Conservation (phyloP, 35 echinoderm and acorn worm species). For the Holothuria glaberrima region DNA sequence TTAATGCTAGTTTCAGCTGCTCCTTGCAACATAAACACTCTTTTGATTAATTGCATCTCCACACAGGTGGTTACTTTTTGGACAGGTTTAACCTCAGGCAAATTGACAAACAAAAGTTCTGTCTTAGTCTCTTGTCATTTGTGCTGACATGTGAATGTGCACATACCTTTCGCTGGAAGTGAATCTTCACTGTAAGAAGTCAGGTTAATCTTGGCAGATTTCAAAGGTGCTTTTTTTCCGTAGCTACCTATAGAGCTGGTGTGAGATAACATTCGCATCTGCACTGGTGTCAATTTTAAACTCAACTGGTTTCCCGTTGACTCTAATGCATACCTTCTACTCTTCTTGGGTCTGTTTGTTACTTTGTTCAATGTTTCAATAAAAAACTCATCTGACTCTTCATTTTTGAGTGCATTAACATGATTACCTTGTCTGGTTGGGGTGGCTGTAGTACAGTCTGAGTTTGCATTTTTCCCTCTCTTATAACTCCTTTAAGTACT, state of each 20-base stretch:
- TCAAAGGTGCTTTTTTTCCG: background rate
- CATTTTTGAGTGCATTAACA: background rate
- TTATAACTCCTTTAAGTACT: background rate
- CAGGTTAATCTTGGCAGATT: background rate
- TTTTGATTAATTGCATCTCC: conserved; percentile 3
- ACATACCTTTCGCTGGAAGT: background rate
- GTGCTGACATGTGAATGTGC: background rate
- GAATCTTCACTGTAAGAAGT: background rate
- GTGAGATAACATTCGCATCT: conserved; percentile 5
- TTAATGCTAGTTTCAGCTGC: background rate
- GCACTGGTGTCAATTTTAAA: conserved; percentile 26
- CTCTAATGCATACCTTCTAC: background rate
- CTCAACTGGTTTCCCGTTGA: conserved; percentile 25
- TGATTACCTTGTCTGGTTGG: background rate
- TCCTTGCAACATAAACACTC: background rate
- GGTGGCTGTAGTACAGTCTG: background rate
- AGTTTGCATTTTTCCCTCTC: background rate
- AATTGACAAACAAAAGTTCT: conserved; percentile 9
- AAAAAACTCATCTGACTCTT: conserved; percentile 4
- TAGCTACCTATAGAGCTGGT: background rate
- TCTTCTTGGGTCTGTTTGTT: conserved; percentile 12
- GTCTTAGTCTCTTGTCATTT: background rate
- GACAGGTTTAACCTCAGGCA: background rate
- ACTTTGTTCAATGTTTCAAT: background rate
- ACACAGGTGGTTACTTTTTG: background rate